Evolutionary conservation across 2,113 vertebrate genomes (phyloP), one percentile per base, ranked within the genome.

Genomic region (Trichomycterus rosablanca): DNA sequence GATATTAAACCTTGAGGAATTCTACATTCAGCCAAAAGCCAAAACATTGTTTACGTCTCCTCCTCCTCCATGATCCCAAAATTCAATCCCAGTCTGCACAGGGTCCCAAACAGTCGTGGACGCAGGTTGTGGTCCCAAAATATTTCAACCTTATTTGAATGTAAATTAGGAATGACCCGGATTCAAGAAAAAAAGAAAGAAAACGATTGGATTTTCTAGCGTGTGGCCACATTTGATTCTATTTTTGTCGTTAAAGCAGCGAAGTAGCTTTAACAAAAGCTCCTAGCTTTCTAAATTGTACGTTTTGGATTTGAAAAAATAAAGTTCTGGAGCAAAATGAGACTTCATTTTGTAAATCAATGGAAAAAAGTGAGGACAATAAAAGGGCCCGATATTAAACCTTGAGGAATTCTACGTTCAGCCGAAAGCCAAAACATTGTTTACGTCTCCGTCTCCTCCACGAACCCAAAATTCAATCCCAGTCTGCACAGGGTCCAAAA

Each of bases 351-450:
- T 4, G n/a, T 3, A 7, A 16, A 16, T 4, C 2, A 16, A 22
- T 35, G 15, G 12, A n/a, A n/a, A 18, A 7, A 14, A 26, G 11
- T 7, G 1, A 6, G 8, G n/a, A 59, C 28, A n/a, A 2, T 0
- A n/a, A 39, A 35, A 12, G 32, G 6, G 22, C 9, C n/a, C 32
- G 9, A 40, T 28, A 22, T 7, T 28, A 16, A 28, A 22, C 22
- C 35, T 40, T 40, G 22, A 50, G 22, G 59, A 40, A 51, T 7
- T 2, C 59, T 23, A 50, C 6, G 18, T 50, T 61, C 24, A 32
- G 4, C n/a, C n/a, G n/a, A 30, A 19, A 58, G 1, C 34, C 55
- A 28, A 30, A 57, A 42, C n/a, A 8, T 20, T 20, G n/a, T n/a
- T n/a, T n/a, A n/a, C n/a, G n/a, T n/a, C n/a, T n/a, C n/a, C n/a